These are phyloP conservation scores for Zapornia atra DNA, from an alignment of 2,113 vertebrate genomes.

Conservation along the genomic window DNA sequence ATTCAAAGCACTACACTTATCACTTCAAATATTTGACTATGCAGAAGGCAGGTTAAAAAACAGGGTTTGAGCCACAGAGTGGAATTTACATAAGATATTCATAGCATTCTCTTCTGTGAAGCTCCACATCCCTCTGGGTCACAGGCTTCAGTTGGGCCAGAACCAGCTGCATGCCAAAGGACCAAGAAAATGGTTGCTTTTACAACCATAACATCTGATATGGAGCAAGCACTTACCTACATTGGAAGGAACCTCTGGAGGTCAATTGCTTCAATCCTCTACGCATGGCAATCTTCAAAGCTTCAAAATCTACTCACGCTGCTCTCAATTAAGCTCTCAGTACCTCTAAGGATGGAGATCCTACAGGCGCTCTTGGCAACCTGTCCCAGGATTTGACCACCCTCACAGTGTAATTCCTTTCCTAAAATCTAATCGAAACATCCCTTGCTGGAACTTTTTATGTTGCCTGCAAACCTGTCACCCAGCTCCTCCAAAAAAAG, in stretches of 20 bases:
- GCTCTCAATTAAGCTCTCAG: background rate
- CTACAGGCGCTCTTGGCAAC: background rate
- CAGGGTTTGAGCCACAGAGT: background rate
- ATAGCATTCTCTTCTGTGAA: background rate
- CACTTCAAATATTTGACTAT: background rate
- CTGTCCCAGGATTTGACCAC: background rate
- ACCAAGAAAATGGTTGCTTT: background rate
- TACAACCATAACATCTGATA: background rate
- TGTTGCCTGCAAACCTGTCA: background rate
- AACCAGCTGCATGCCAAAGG: background rate
- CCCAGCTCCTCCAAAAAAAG: background rate
- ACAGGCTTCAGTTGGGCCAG: background rate
- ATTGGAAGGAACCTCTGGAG: background rate
- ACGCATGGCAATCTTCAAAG: background rate
- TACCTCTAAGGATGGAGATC: background rate
- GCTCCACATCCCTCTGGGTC: background rate
- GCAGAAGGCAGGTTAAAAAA: background rate
- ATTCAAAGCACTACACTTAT: background rate
- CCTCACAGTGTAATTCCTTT: background rate
- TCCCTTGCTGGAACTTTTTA: background rate
- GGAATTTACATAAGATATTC: background rate
- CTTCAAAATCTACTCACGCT: background rate
- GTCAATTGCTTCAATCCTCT: background rate
- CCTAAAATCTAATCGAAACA: background rate
- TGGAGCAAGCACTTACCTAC: background rate